phyloP scores from a whole-genome alignment of 1,140 invertebrate species.

The Caenorhabditis remanei region DNA sequence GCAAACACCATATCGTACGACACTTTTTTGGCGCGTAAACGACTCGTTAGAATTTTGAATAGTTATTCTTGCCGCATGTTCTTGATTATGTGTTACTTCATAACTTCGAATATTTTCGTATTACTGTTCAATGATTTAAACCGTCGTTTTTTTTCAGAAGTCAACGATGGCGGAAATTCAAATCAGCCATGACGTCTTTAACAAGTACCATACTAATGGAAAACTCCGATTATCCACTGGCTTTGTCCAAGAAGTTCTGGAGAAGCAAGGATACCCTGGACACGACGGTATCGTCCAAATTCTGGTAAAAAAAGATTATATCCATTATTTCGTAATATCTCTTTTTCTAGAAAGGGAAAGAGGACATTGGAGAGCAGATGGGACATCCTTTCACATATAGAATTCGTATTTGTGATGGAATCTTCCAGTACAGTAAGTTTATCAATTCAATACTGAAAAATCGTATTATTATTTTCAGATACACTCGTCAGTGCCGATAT shows the following conservation, averaged over 20 bases:
- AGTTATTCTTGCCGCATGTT: not conserved
- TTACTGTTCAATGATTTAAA: not conserved
- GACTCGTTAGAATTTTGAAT: not conserved
- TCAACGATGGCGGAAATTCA: not conserved
- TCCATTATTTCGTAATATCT: not conserved
- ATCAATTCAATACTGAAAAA: not conserved
- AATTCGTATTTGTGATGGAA: constrained; percentile 17
- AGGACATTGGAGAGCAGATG: not conserved
- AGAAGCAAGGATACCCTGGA: constrained; percentile 23
- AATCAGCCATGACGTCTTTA: constrained; percentile 24
- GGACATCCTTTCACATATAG: constrained; percentile 17
- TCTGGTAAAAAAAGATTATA: not conserved
- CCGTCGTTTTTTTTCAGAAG: not conserved
- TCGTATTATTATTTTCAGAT: not conserved
- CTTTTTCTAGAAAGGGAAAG: constrained; percentile 34
- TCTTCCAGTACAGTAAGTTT: constrained; percentile 34
- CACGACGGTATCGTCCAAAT: constrained; percentile 37
- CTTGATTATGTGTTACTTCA: not conserved
- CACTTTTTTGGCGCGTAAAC: constrained; percentile 35
- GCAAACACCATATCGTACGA: constrained; percentile 16
- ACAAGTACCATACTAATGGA: constrained; percentile 42
- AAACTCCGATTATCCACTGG: constrained; percentile 20
- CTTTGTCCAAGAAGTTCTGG: constrained; percentile 17
- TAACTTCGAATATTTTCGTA: not conserved
- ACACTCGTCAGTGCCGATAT: constrained; percentile 10